Evolutionary conservation across 2,888 invertebrate species (phyloP).

Genomic region (Polymixis flavicincta): DNA sequence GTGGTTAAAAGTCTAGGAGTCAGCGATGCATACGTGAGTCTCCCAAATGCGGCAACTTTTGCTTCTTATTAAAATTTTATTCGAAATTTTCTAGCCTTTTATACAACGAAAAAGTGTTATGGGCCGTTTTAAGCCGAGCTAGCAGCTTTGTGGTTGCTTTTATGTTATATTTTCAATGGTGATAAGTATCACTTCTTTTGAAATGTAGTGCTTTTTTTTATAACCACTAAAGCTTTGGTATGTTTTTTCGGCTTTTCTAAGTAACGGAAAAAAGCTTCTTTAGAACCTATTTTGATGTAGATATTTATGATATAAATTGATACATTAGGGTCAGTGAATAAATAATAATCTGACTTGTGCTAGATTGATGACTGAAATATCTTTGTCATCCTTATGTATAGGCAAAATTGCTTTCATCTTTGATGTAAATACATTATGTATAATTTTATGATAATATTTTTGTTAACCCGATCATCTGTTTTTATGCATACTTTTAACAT

Average conservation of each 20-base stretch:
- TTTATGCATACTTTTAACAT: too few relatives aligned
- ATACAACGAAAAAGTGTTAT: slow-evolving; percentile 43
- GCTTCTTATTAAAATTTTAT: slow-evolving; percentile 59
- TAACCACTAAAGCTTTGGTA: slow-evolving; percentile 28
- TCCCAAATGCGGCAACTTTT: slow-evolving; percentile 56
- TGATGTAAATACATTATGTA: background rate
- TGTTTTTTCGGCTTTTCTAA: slow-evolving; percentile 11
- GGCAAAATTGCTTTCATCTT: background rate
- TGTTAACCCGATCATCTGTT: too few relatives aligned
- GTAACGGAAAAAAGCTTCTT: slow-evolving; percentile 3
- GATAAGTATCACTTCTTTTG: slow-evolving; percentile 44
- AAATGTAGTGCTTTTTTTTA: slow-evolving; percentile 38
- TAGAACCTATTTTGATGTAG: background rate
- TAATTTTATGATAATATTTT: too few relatives aligned
- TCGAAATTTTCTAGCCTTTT: slow-evolving; percentile 45
- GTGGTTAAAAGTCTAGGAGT: slow-evolving; percentile 58
- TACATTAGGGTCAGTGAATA: slow-evolving; percentile 29
- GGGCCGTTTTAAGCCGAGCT: slow-evolving; percentile 34
- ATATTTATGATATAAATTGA: background rate
- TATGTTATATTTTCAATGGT: slow-evolving; percentile 35
- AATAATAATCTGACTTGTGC: slow-evolving; percentile 6
- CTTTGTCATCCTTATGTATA: background rate
- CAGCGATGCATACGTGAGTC: slow-evolving; percentile 58
- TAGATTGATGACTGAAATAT: background rate
- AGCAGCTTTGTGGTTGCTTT: slow-evolving; percentile 43